These are phyloP conservation scores for Microctenopoma lineatum DNA, from an alignment of 2,797 vertebrate species.

Conservation along the genomic window DNA sequence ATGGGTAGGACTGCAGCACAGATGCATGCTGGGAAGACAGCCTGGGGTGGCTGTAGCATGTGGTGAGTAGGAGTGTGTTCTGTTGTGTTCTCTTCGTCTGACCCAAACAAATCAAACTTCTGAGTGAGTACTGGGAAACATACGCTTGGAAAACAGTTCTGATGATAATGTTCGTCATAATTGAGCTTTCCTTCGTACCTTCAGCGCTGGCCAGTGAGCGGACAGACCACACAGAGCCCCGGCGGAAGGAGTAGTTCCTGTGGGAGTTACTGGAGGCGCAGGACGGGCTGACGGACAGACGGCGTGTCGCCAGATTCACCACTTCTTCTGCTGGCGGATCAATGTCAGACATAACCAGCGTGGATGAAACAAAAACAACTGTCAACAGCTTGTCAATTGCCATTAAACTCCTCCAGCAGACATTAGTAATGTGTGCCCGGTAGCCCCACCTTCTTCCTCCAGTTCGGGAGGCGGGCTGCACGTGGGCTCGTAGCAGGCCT, in stretches of 20 bases:
- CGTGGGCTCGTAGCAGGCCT: constrained; percentile 96
- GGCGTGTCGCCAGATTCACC: constrained; percentile 95
- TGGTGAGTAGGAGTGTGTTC: constrained; percentile 98
- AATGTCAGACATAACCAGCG: constrained; percentile 37
- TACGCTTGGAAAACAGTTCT: neutral
- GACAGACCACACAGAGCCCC: constrained; percentile 96
- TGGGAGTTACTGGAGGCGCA: constrained; percentile 98
- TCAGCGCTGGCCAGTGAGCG: constrained; percentile 95
- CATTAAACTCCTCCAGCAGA: neutral
- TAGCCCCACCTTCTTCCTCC: constrained; percentile 94
- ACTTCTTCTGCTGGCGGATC: constrained; percentile 96
- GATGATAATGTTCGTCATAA: rapidly evolving
- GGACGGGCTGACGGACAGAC: constrained; percentile 96
- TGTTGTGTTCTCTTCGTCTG: constrained; percentile 96
- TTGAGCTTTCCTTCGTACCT: constrained; percentile 78
- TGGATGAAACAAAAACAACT: constrained; percentile 16
- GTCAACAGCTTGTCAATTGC: neutral
- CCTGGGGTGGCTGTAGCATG: constrained; percentile 94
- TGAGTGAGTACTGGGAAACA: neutral
- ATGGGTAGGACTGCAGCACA: constrained; percentile 97
- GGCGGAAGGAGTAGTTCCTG: constrained; percentile 96
- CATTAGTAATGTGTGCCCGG: rapidly evolving
- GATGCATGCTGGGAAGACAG: constrained; percentile 98
- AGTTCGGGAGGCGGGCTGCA: constrained; percentile 95
- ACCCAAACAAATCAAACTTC: neutral